A percentile compares a stretch with the other conserved stretches of the same genome.
Conservation (phyloP, 2,113 vertebrate species). For the Chaetops frenatus region DNA sequence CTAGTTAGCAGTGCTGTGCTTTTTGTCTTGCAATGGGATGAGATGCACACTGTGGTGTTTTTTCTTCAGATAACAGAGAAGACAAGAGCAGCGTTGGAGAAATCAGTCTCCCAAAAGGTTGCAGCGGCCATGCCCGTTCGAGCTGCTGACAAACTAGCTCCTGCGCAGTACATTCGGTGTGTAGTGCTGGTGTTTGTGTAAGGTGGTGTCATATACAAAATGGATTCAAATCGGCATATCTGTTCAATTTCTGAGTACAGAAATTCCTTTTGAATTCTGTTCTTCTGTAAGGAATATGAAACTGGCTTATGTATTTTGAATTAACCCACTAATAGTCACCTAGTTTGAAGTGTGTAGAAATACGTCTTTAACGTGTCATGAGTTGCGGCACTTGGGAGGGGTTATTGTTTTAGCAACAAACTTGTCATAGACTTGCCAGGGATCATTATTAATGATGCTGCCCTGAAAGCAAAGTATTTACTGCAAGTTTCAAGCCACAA, state of each 20-base stretch:
- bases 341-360: background rate
- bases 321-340: background rate
- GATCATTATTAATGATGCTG: background rate
- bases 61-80: conserved; percentile 91
- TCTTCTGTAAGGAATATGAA: background rate
- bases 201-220: background rate
- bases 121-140: conserved; percentile 98
- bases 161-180: conserved; percentile 96
- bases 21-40: background rate
- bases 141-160: conserved; percentile 95
- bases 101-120: conserved; percentile 95
- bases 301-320: background rate
- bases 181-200: background rate
- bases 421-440: background rate
- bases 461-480: background rate
- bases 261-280: background rate
- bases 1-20: background rate
- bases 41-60: background rate
- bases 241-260: background rate
- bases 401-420: background rate
- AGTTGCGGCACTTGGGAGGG: background rate
- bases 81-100: conserved; percentile 89
- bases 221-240: background rate
- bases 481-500: background rate
- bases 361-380: background rate